phyloP scores from a whole-genome alignment of 2,888 invertebrate genomes.

The Cantharis rufa region DNA sequence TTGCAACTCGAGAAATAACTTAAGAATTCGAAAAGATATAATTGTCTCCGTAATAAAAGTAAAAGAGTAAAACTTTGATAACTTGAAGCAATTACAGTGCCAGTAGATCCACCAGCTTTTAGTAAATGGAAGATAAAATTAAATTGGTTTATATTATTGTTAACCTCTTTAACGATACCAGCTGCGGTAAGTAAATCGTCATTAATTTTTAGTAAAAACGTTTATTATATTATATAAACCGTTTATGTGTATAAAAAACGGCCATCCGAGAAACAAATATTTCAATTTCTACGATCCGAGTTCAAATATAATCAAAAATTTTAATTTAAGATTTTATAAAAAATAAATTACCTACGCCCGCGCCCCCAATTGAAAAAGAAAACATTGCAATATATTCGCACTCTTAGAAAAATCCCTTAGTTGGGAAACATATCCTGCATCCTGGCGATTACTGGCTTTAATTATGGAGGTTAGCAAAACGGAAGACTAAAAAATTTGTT shows the following conservation, averaged over 20 bases:
- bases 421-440: too few relatives aligned
- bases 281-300: too few relatives aligned
- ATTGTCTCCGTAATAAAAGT: neutral
- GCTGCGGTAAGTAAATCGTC: constrained; percentile 25
- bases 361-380: too few relatives aligned
- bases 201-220: constrained; percentile 23
- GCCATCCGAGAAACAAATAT: neutral
- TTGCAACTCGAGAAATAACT: neutral
- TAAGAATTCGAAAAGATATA: neutral
- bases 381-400: too few relatives aligned
- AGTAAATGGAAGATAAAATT: constrained; percentile 25
- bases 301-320: too few relatives aligned
- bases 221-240: constrained; percentile 22
- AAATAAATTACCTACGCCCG: too few relatives aligned
- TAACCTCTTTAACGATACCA: constrained; percentile 20
- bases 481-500: too few relatives aligned
- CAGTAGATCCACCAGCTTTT: constrained; percentile 15
- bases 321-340: too few relatives aligned
- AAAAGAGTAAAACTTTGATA: neutral
- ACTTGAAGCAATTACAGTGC: neutral
- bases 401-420: too few relatives aligned
- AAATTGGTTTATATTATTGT: constrained; percentile 28
- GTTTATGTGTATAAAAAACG: constrained; percentile 18
- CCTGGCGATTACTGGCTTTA: too few relatives aligned
- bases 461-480: too few relatives aligned